Evolutionary conservation across 2,113 vertebrate genomes (phyloP), one percentile per base, ranked within the genome.

Genomic region (Maccullochella peelii): DNA sequence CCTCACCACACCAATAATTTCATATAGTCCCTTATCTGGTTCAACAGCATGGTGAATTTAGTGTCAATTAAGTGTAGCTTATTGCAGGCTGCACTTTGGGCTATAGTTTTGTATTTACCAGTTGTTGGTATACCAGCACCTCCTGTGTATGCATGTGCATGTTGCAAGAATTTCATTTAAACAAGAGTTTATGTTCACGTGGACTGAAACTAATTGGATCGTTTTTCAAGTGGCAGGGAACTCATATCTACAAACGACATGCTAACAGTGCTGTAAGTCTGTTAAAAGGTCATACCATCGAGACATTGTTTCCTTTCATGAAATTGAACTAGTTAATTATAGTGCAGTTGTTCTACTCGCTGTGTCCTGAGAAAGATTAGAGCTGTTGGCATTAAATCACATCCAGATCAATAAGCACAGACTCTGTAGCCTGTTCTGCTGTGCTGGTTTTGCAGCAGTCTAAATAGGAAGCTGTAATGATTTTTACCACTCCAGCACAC

Each of bases 331-430:
- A 33, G 33, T 33, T 84, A 77, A 86, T 88, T 85, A 81, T 66
- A 44, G 78, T 55, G 69, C 73, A 72, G 66, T 74, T 90, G 83
- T 82, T 86, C 66, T 68, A 44, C 69, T 72, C 5, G 10, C 33
- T 52, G 49, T 49, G n/a, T 86, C 69, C 44, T 62, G 57, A 87
- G 71, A 89, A 62, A 83, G 75, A 88, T 88, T 73, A 79, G 44
- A 83, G 73, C 65, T 78, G 84, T 78, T 72, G 76, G 74, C 77
- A 89, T 85, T 91, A 88, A 92, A 89, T 92, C 82, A 83, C 73
- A 85, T 70, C 61, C 68, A 83, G 81, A 91, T 93, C 91, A 90
- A 92, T 93, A 91, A 84, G 27, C 75, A 80, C 44, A 47, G 78
- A 52, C 77, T 72, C 71, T 40, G 73, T 79, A 73, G 74, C 65